phyloP scores from a whole-genome alignment of 2,113 vertebrate genomes.

The Daubentonia madagascariensis region DNA sequence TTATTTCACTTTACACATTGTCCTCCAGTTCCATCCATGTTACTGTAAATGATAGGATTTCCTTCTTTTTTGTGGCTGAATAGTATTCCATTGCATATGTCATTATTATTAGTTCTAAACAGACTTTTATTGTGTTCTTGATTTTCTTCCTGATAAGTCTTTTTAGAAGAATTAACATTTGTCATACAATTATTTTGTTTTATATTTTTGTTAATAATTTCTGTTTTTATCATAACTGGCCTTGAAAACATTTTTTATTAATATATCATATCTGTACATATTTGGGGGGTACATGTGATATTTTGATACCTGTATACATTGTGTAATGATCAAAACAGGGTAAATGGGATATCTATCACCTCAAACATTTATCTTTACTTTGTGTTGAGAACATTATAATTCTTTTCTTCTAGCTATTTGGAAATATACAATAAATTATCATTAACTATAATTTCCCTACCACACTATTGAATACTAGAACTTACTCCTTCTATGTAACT shows the following conservation, averaged over 20 bases:
- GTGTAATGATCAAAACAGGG: not conserved
- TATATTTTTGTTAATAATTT: slow-evolving; percentile 28
- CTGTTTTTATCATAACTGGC: not conserved
- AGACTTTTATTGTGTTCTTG: not conserved
- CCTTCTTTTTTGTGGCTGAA: too few relatives aligned
- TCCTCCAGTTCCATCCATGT: too few relatives aligned
- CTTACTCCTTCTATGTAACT: not conserved
- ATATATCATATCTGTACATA: not conserved
- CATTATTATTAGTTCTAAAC: not conserved
- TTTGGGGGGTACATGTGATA: not conserved
- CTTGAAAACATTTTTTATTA: not conserved
- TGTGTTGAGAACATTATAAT: not conserved
- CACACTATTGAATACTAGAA: not conserved
- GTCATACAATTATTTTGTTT: not conserved
- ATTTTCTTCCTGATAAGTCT: not conserved
- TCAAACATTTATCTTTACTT: not conserved
- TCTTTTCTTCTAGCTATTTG: not conserved
- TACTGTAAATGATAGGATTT: too few relatives aligned
- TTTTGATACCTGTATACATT: not conserved
- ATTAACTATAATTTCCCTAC: not conserved
- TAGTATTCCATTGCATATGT: too few relatives aligned
- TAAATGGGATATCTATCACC: not conserved
- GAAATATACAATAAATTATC: not conserved
- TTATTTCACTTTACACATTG: too few relatives aligned
- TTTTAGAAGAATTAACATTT: not conserved